Conservation (phyloP, 2,113 vertebrate species). For the Gadus chalcogrammus region DNA sequence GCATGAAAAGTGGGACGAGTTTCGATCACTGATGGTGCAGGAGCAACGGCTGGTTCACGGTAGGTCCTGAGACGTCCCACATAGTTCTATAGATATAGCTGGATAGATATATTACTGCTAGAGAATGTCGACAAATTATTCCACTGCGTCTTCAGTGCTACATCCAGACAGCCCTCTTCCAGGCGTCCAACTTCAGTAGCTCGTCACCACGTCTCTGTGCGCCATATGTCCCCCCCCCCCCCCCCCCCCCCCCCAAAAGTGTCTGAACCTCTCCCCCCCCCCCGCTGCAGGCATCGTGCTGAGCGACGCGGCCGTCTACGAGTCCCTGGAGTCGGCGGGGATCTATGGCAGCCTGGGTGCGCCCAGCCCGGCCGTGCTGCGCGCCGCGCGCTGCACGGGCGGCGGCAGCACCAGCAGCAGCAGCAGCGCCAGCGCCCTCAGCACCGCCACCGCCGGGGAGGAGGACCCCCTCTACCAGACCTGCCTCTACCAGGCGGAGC, state of each 20-base stretch:
- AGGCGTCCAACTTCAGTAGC: too few species aligned
- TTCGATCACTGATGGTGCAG: constrained; percentile 89
- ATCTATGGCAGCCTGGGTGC: constrained; percentile 80
- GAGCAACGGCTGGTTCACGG: constrained; percentile 90
- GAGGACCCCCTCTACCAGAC: constrained; percentile 90
- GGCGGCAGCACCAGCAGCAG: constrained; percentile 61
- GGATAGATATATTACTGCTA: neutral
- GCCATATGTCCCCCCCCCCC: neutral
- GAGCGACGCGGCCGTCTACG: constrained; percentile 87
- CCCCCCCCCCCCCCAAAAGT: neutral
- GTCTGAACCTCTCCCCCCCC: constrained; percentile 17
- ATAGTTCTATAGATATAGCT: neutral
- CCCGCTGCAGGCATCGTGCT: constrained; percentile 80
- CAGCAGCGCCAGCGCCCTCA: constrained; percentile 76
- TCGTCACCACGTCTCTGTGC: too few species aligned
- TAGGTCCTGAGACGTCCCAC: constrained; percentile 49
- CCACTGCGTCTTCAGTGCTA: too few species aligned
- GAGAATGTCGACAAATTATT: neutral
- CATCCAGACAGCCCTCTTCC: too few species aligned
- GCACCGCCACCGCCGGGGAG: constrained; percentile 54
- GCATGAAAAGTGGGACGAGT: constrained; percentile 95
- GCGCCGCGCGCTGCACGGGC: constrained; percentile 58
- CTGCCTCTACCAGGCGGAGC: constrained; percentile 73
- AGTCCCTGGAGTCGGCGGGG: constrained; percentile 88
- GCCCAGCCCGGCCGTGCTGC: constrained; percentile 67